Conservation (phyloP, 2,888 invertebrate species). For the Cosmia pyralina region DNA sequence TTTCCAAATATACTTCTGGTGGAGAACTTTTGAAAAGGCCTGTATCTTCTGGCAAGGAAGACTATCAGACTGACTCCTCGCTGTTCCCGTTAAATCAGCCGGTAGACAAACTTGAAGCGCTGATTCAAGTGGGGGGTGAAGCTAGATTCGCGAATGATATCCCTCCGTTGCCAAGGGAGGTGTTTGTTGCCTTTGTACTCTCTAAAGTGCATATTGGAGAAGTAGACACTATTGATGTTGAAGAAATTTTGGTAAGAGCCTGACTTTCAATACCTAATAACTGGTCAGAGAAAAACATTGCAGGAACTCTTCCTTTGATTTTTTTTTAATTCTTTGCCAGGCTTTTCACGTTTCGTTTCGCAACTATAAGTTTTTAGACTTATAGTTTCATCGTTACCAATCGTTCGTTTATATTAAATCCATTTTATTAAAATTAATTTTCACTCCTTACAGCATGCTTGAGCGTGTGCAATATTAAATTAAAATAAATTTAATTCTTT, state of each 20-base stretch:
- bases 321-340: no score
- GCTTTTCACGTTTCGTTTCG: no score
- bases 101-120: conserved; percentile 91
- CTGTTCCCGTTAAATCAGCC: conserved; percentile 93
- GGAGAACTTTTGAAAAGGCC: conserved; percentile 88
- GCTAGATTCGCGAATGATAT: conserved; percentile 92
- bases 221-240: conserved; percentile 90
- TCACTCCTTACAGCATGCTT: background rate
- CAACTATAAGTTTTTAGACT: no score
- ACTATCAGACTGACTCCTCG: conserved; percentile 90
- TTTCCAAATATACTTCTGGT: conserved; percentile 86
- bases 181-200: conserved; percentile 92
- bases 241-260: conserved; percentile 90
- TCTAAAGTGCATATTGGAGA: conserved; percentile 90
- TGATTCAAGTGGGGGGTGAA: conserved; percentile 92
- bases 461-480: background rate
- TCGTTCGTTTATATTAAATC: no score
- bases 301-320: background rate
- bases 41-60: conserved; percentile 90
- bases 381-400: background rate
- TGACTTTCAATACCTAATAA: background rate
- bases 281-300: background rate
- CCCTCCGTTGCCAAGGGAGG: conserved; percentile 90
- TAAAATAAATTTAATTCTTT: no score
- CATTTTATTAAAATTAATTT: background rate